Evolutionary conservation across 2,113 vertebrate genomes (phyloP).

Genomic region (Corydoras maculifer): DNA sequence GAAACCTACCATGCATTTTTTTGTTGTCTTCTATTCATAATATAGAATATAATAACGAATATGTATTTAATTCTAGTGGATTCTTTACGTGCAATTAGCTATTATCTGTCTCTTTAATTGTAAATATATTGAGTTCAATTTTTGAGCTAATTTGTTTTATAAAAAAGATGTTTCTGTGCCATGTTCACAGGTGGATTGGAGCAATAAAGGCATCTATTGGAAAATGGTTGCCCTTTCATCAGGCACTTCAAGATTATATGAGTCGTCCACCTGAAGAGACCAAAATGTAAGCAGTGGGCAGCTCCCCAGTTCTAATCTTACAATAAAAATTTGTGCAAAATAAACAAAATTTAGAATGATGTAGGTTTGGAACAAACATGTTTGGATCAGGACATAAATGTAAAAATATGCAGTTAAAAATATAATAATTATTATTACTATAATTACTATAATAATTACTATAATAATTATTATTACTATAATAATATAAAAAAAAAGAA

Average conservation of each 20-base stretch:
- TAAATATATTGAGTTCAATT: too few relatives aligned
- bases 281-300: conserved; percentile 66
- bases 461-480: too few relatives aligned
- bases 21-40: too few relatives aligned
- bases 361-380: too few relatives aligned
- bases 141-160: neutral
- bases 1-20: too few relatives aligned
- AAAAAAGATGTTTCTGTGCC: neutral
- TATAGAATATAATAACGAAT: too few relatives aligned
- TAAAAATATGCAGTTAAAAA: too few relatives aligned
- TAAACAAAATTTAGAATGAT: neutral
- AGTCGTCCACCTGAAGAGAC: conserved; percentile 74
- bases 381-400: too few relatives aligned
- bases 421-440: too few relatives aligned
- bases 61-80: conserved; percentile 4
- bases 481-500: too few relatives aligned
- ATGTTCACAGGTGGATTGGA: conserved; percentile 74
- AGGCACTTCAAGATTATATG: conserved; percentile 80
- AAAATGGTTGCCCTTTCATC: conserved; percentile 82
- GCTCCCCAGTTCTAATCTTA: neutral
- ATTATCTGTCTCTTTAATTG: too few relatives aligned
- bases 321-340: neutral
- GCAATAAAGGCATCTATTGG: conserved; percentile 76
- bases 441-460: too few relatives aligned
- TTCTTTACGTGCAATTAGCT: neutral